Evolutionary conservation across 64 coral and sea anemone species (phyloP), one percentile per base, ranked within the genome.

Genomic region (Actinia tenebrosa): DNA sequence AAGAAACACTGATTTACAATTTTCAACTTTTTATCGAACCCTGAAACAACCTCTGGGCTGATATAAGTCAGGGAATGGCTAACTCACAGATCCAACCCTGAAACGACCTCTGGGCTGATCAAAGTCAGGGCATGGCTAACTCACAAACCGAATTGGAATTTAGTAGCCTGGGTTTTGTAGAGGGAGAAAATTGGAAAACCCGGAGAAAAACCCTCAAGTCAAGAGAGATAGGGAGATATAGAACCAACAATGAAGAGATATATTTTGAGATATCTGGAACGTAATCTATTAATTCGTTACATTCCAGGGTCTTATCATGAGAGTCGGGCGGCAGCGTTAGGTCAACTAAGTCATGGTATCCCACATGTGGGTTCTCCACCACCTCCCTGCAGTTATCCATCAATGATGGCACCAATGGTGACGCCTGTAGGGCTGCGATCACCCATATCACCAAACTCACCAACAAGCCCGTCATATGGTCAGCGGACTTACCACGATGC

Each of bases 361-460:
- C 83, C 83, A 37, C 30, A 37, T 37, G 83, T 85, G 23, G 79
- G 79, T 20, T 59, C 83, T 4, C 52, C 83, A 11, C 56, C 83
- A 27, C 30, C 83, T 3, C 16, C 83, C 53, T 61, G 54, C 17
- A 64, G 56, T 4, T 89, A 82, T 16, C 62, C 64, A 77, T 89
- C 87, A 83, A 91, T 87, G 69, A 95, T 95, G 86, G 89, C 89
- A 87, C 56, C 78, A n/a, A 82, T 61, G 50, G 92, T 90, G 62
- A 62, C 92, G 16, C 83, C 83, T 6, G 60, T 85, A 22, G 83
- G 55, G 0, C 56, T 85, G 26, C 79, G 46, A 8, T 64, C 83
- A 61, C 83, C 83, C 60, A 46, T 85, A 20, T 85, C 83, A 62
- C 53, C 83, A 8, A 85, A 13, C n/a, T 85, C 83, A 61, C 83